phyloP scores from a whole-genome alignment of 2,113 vertebrate species.

The Falco punctatus region DNA sequence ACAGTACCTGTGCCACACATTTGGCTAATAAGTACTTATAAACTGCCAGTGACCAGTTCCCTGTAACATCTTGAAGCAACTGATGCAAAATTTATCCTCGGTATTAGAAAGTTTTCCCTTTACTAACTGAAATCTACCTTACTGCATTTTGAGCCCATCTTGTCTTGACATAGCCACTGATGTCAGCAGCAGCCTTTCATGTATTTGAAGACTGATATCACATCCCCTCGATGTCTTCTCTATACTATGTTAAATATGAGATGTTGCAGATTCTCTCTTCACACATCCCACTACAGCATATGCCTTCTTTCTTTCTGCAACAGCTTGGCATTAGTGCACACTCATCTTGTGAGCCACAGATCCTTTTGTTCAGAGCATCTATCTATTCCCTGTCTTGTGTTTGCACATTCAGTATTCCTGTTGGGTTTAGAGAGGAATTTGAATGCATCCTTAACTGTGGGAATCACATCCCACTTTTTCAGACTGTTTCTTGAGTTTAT shows the following conservation, averaged over 20 bases:
- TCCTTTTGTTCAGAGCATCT: neutral
- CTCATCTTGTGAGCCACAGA: neutral
- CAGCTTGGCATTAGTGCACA: neutral
- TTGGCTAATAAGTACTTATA: neutral
- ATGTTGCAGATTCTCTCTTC: constrained; percentile 3
- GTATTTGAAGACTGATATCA: neutral
- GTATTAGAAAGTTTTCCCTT: neutral
- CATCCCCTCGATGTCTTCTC: neutral
- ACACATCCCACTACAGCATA: constrained; percentile 26
- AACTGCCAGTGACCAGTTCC: neutral
- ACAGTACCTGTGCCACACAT: neutral
- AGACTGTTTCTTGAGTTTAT: neutral
- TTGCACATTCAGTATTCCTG: neutral
- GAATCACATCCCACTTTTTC: neutral
- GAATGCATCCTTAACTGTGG: neutral
- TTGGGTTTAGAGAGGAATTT: neutral
- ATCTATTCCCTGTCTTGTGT: neutral
- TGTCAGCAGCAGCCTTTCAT: neutral
- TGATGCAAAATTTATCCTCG: fast-evolving
- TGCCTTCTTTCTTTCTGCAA: neutral
- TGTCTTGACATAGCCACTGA: neutral
- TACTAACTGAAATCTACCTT: neutral
- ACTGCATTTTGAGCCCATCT: neutral
- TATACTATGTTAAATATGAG: neutral
- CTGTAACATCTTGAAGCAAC: neutral